Conservation (phyloP, 2,113 vertebrate species). For the Maccullochella peelii region DNA sequence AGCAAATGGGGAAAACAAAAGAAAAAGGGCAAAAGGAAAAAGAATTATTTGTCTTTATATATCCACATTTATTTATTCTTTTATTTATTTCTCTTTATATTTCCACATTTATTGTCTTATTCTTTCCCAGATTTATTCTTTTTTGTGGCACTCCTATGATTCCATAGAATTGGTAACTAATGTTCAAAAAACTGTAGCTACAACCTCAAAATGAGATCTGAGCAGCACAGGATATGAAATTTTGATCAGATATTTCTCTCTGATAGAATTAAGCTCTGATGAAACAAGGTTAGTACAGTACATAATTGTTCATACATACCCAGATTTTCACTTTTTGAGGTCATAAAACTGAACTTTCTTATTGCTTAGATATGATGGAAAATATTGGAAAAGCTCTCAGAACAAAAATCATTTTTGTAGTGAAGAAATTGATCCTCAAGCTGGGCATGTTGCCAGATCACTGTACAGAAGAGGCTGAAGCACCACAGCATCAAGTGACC, state of each 20-base stretch:
- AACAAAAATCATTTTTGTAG: not conserved
- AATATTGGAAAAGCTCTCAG: too few relatives aligned
- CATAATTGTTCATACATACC: not conserved
- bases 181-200: slow-evolving; percentile 2
- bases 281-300: not conserved
- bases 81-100: too few relatives aligned
- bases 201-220: slow-evolving; percentile 26
- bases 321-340: not conserved
- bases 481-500: slow-evolving; percentile 19
- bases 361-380: not conserved
- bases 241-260: slow-evolving; percentile 4
- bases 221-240: slow-evolving; percentile 28
- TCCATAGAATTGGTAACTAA: too few relatives aligned
- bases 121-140: too few relatives aligned
- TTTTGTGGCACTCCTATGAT: too few relatives aligned
- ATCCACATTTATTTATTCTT: too few relatives aligned
- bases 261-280: not conserved
- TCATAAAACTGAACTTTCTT: not conserved
- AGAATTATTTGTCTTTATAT: too few relatives aligned
- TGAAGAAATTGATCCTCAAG: not conserved
- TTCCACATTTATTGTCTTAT: too few relatives aligned
- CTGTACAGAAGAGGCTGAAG: not conserved
- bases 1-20: too few relatives aligned
- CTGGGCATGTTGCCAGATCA: not conserved
- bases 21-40: too few relatives aligned